Evolutionary conservation across 2,797 vertebrate species (phyloP).

Genomic region (Stomatorhinus walkeri): DNA sequence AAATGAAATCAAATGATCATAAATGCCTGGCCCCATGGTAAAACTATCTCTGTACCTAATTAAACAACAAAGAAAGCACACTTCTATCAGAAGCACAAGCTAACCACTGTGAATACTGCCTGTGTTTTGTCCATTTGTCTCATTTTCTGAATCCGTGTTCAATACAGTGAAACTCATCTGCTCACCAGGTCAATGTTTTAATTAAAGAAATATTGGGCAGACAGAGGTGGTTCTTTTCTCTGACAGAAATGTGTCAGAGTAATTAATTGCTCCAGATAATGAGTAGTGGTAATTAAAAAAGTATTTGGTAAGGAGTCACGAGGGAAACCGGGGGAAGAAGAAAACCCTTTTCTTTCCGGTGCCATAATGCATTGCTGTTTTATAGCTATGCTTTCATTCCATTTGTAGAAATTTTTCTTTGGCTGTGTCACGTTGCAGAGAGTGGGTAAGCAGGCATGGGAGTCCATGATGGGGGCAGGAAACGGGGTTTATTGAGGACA

Average conservation of each 20-base stretch:
- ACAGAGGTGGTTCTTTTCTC: slow-evolving; percentile 17
- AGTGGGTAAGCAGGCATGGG: too few relatives aligned
- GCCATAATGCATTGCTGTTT: not conserved
- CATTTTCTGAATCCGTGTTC: not conserved
- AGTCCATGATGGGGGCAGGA: too few relatives aligned
- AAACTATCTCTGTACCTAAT: slow-evolving; percentile 1
- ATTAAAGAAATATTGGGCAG: slow-evolving; percentile 21
- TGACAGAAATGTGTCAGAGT: slow-evolving; percentile 4
- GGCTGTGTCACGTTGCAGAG: not conserved
- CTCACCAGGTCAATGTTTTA: slow-evolving; percentile 14
- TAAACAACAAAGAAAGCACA: not conserved
- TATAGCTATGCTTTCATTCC: not conserved
- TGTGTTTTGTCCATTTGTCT: not conserved
- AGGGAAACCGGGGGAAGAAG: not conserved
- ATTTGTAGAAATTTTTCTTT: not conserved
- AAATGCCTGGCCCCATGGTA: not conserved
- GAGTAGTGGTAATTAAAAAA: slow-evolving; percentile 19
- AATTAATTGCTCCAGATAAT: slow-evolving; percentile 21
- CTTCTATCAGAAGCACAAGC: not conserved
- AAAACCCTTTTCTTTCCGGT: not conserved
- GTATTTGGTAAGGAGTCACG: not conserved
- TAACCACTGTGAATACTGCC: not conserved
- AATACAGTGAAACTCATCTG: not conserved
- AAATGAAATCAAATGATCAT: not conserved
- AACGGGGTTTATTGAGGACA: too few relatives aligned